These are phyloP conservation scores for Phyllopteryx taeniolatus DNA, from an alignment of 2,113 vertebrate species.

Conservation along the genomic window DNA sequence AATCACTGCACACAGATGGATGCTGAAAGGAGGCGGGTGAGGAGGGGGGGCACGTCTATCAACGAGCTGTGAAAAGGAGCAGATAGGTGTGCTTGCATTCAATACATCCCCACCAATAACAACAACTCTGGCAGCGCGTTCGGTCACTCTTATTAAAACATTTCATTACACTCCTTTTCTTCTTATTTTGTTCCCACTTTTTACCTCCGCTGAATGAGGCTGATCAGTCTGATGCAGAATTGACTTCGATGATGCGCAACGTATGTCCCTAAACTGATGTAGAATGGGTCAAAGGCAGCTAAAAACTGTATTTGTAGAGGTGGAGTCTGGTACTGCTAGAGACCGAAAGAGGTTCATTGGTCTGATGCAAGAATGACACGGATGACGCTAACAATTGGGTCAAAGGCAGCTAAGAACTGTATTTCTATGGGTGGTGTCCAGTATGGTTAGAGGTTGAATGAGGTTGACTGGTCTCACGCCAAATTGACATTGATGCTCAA, in stretches of 20 bases:
- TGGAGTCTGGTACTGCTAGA: no score
- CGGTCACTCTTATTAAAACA: background rate
- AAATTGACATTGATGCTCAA: no score
- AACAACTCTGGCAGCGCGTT: background rate
- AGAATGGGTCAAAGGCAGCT: background rate
- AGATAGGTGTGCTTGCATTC: slow-evolving; percentile 54
- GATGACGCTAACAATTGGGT: no score
- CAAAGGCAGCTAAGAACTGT: no score
- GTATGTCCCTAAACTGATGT: background rate
- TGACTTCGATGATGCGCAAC: background rate
- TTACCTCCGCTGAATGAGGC: background rate
- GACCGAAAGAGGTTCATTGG: no score
- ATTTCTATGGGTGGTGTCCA: no score
- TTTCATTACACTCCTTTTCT: background rate
- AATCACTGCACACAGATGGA: slow-evolving; percentile 67
- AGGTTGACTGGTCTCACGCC: no score
- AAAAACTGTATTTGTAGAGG: no score
- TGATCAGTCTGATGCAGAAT: background rate
- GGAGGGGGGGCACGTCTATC: slow-evolving; percentile 53
- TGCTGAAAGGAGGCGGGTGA: slow-evolving; percentile 43
- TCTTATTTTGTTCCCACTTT: background rate
- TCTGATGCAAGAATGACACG: no score
- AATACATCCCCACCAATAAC: slow-evolving; percentile 37
- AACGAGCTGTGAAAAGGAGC: slow-evolving; percentile 57
- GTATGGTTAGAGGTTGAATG: no score